Base-by-base conservation (phyloP, 1,140 invertebrate species). In the Cataglyphis hispanica region DNA sequence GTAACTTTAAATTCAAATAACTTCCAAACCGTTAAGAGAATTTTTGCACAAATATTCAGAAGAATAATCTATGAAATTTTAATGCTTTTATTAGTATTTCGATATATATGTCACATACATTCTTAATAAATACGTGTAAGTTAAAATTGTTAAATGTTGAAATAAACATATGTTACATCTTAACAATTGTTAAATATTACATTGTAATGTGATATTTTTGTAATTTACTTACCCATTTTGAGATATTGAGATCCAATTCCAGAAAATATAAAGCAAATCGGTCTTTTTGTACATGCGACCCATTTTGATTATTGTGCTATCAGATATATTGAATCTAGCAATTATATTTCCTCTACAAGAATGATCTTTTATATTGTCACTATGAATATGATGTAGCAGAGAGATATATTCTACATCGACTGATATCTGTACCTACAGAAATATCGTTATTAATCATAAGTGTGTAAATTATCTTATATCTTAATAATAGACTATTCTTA, bases 341-440 rank as follows among this genome's bases (percentile, higher is more conserved):
- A 97, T 93, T 0, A 93, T 92, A 70, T 95, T 97, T 74, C 96
- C 96, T 92, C 96, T 66, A n/a, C 43, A 66, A 13, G 22, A 1
- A 31, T 66, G 37, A 66, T 10, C n/a, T 13, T 66, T 11, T 93
- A 96, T 96, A 19, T 96, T 95, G 11, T 96, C 94, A 19, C 95
- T 93, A 87, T 93, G 86, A 56, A 96, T 94, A 8, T 94, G 94
- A 60, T 96, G 95, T 0, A 96, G 89, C 0, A 97, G 88, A 8
- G 94, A 92, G 2, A 96, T 81, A 78, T 96, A 96, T 88, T 97
- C 96, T 1, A 94, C 93, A 90, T 97, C 96, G 2, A 96, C 89
- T 0, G 96, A 95, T 84, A 95, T 96, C 81, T 93, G 92, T 2
- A 93, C 31, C 94, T 94, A 4, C 19, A 72, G 11, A 3, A 0